Conservation (phyloP, 2,888 invertebrate species). For the Chesias legatella region DNA sequence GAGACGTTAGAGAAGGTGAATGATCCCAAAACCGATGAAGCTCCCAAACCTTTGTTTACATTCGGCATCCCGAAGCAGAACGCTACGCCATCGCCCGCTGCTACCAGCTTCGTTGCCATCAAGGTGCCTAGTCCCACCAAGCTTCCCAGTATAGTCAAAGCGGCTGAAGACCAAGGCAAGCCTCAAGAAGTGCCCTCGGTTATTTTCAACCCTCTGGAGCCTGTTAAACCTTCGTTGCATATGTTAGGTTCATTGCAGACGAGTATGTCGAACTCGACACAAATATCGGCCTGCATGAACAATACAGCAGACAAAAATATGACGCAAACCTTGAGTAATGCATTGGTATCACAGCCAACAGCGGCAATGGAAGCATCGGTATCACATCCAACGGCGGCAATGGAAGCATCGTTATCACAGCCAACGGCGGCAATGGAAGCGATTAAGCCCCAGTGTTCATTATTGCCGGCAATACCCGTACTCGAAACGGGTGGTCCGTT, state of each 20-base stretch:
- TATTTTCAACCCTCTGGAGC: constrained; percentile 23
- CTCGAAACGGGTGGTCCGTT: constrained; percentile 2
- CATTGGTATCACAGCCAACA: too few species aligned
- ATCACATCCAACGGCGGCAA: not conserved
- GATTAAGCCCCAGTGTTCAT: constrained; percentile 3
- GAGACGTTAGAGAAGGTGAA: constrained; percentile 30
- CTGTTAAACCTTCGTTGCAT: constrained; percentile 6
- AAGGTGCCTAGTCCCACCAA: constrained; percentile 14
- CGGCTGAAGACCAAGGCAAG: constrained; percentile 36
- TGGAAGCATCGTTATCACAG: not conserved
- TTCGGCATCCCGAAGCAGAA: constrained; percentile 53
- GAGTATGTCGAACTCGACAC: not conserved
- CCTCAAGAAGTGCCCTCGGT: constrained; percentile 50
- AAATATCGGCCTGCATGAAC: constrained; percentile 1
- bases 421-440: not conserved
- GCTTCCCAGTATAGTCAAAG: constrained; percentile 22
- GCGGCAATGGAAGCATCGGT: not conserved
- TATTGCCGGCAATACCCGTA: not conserved
- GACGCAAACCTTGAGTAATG: not conserved
- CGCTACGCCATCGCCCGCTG: not conserved
- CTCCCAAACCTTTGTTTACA: constrained; percentile 42
- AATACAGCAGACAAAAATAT: constrained; percentile 2
- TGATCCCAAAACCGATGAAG: constrained; percentile 21
- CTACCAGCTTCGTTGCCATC: not conserved
- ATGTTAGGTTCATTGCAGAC: constrained; percentile 23